These are phyloP conservation scores for Phataginus tetradactyla DNA, from an alignment of 2,797 vertebrate genomes.

Conservation along the genomic window DNA sequence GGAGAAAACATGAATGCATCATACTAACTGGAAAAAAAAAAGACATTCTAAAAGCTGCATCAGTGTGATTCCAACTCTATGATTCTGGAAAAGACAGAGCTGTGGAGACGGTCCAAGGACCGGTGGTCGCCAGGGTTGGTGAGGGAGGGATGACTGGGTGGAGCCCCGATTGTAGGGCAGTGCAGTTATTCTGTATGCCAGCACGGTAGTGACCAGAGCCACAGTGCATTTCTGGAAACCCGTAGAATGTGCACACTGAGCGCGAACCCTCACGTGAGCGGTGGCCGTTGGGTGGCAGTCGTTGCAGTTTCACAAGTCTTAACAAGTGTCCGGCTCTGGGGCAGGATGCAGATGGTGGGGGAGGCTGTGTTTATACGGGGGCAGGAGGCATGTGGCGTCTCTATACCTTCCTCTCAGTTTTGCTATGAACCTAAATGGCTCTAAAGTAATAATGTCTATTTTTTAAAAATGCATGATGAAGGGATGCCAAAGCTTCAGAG, in stretches of 20 bases:
- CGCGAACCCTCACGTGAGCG: neutral
- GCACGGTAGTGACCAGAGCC: neutral
- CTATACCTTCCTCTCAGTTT: neutral
- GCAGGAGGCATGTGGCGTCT: accelerated
- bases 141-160: neutral
- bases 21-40: neutral
- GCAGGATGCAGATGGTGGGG: accelerated
- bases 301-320: neutral
- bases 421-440: neutral
- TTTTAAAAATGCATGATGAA: neutral
- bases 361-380: neutral
- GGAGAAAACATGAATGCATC: neutral
- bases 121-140: neutral
- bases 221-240: neutral
- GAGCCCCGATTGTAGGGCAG: neutral
- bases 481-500: neutral
- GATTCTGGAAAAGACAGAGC: neutral
- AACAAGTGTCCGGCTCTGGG: neutral
- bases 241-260: neutral
- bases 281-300: neutral
- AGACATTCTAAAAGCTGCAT: neutral
- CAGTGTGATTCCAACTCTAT: neutral
- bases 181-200: neutral
- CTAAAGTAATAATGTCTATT: neutral
- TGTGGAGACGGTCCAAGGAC: neutral